phyloP scores from a whole-genome alignment of 2,888 invertebrate genomes.

The Torymus tubicola region DNA sequence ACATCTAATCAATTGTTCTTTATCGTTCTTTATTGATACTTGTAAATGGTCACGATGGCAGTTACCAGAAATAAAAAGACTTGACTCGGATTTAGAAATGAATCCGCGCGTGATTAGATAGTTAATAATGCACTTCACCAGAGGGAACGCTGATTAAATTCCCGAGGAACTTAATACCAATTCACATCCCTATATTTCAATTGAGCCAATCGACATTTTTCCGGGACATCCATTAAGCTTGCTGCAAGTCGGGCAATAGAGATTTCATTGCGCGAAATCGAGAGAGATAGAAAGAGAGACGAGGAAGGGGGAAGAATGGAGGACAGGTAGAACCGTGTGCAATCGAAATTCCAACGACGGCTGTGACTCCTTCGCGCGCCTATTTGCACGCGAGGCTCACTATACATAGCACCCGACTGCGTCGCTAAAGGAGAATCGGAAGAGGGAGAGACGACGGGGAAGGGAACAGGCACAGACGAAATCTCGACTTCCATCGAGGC shows the following conservation, averaged over 20 bases:
- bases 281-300: conserved; percentile 1
- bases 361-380: conserved; percentile 33
- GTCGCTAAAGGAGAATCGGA: neutral
- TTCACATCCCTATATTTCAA: conserved; percentile 13
- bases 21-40: too few species aligned
- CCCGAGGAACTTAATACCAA: conserved; percentile 15
- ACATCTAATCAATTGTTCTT: too few species aligned
- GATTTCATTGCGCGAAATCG: conserved; percentile 36
- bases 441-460: neutral
- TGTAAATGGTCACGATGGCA: too few species aligned
- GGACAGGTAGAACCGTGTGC: conserved; percentile 6
- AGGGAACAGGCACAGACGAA: neutral
- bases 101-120: too few species aligned
- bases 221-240: conserved; percentile 25
- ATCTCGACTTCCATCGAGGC: conserved; percentile 28
- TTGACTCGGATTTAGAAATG: too few species aligned
- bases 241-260: conserved; percentile 23
- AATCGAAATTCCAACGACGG: conserved; percentile 49
- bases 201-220: conserved; percentile 34
- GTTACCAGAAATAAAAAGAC: too few species aligned
- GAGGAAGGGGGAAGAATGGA: neutral
- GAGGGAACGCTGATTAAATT: conserved; percentile 7
- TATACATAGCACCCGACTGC: neutral
- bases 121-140: neutral
- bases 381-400: conserved; percentile 5